Base-by-base conservation (phyloP, 2,888 invertebrate genomes). In the Copidosoma aretas region DNA sequence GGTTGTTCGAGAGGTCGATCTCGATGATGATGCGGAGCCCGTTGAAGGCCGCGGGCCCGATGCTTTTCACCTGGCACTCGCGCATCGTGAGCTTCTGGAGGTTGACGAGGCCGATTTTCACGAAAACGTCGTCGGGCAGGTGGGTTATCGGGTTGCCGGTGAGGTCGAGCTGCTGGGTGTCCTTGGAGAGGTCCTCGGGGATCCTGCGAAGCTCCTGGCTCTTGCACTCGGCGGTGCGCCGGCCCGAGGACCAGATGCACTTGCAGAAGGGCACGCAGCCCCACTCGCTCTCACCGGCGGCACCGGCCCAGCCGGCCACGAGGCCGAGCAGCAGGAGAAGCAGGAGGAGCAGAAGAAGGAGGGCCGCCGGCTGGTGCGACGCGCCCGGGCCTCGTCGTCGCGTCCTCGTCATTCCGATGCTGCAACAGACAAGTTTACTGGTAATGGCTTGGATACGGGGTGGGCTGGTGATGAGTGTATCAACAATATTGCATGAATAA, bases 161-260 rank as follows among this genome's bases (percentile, higher is more conserved):
- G 51, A 94, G 86, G 78, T 93, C 91, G 53, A 94, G 86, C 64
- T 76, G 77, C 73, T 85, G 85, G 1, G 87, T 84, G 75, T 92
- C 91, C 49, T 88, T 85, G 79, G 92, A 93, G 46, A 95, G 85
- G 63, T 89, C 88, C 71, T 85, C 86, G 0, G 95, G 95, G 73
- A 96, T 89, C 41, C 88, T 85, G 58, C 86, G 87, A 43, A 93
- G 86, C n/a, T 87, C 86, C 51, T 88, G 87, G 65, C 87, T 86
- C 46, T 88, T 88, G 82, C 96, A 96, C 75, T 93, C 92, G 1
- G 94, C 95, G 24, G 90, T 90, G 81, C 92, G 93, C 82, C 91
- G 93, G 10, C 95, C 94, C 70, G 91, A 90, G 39, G 90, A 90
- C 95, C 95, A 95, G 73, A 91, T 90, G 82, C 95, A 95, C 78